Evolutionary conservation across 2,797 vertebrate genomes (phyloP), one percentile per base, ranked within the genome.

Genomic region (Synaphobranchus kaupii): DNA sequence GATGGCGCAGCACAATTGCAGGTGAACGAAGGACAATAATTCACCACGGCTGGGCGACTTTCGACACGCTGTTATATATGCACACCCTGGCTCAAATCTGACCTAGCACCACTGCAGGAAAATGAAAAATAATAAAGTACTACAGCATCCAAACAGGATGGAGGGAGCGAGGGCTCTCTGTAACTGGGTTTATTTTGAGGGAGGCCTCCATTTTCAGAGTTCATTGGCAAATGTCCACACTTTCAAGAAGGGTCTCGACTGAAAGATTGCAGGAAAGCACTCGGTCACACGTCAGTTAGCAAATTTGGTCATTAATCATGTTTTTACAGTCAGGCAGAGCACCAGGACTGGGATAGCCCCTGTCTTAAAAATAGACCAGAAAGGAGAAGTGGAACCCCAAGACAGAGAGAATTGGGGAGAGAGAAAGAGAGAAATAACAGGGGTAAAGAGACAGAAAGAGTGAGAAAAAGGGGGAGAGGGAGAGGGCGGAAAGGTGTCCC

Each of bases 351-450:
- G 76, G 22, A 80, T 47, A 80, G 39, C 34, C 71, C 76, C 44
- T 25, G 44, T 4, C 39, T 80, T 80, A 80, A 80, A 39, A 47
- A 80, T 80, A 47, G 22, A 48, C 39, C 44, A 25, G 44, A 48
- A 80, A 80, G 76, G 39, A 80, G 76, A 80, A 80, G 44, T 80
- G 76, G 39, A 48, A 80, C 39, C 44, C 20, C 76, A 76, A 10
- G 71, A 76, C 12, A 76, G 71, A 34, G 34, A 25, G 71, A 76
- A 25, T 4, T 13, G 17, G 68, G 2, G 68, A 13, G 68, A 7
- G 9, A 66, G 68, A 13, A 39, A 39, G 39, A 39, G 3, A 1
- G 39, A 39, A 39, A 39, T 39, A 39, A 39, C 39, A 39, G 1
- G 17, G 71, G 12, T 12, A 39, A n/a, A 39, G 10, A 39, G 12